A percentile compares a stretch with the other conserved stretches of the same genome.
phyloP scores from a whole-genome alignment of 1,140 invertebrate genomes.

The Leguminivora glycinivorella region DNA sequence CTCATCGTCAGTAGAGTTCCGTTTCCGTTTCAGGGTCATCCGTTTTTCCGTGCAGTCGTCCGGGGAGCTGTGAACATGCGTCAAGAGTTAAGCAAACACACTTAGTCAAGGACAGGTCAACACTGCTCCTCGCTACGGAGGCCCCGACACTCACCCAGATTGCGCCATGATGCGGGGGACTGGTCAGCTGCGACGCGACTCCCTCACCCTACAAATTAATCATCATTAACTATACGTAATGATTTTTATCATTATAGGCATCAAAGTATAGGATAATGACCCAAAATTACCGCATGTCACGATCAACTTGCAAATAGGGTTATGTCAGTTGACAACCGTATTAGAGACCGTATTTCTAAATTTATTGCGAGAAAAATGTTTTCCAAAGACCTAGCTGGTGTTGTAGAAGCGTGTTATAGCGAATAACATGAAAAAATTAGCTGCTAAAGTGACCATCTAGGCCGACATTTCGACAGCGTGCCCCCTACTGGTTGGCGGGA shows the following conservation, averaged over 20 bases:
- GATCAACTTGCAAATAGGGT: slow-evolving; percentile 74
- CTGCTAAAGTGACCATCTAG: slow-evolving; percentile 42
- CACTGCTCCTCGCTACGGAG: slow-evolving; percentile 33
- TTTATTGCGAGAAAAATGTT: slow-evolving; percentile 38
- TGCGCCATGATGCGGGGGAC: slow-evolving; percentile 62
- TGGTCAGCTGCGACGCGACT: slow-evolving; percentile 46
- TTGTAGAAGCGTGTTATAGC: slow-evolving; percentile 33
- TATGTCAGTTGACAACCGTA: slow-evolving; percentile 75
- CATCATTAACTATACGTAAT: slow-evolving; percentile 39
- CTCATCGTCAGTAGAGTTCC: slow-evolving; percentile 73
- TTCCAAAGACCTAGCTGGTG: slow-evolving; percentile 38
- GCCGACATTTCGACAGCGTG: slow-evolving; percentile 58
- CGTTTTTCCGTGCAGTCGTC: slow-evolving; percentile 63
- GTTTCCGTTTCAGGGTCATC: slow-evolving; percentile 66
- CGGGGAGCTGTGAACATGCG: slow-evolving; percentile 56
- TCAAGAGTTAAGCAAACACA: slow-evolving; percentile 50
- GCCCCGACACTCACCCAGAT: slow-evolving; percentile 65
- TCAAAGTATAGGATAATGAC: slow-evolving; percentile 45
- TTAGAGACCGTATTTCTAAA: slow-evolving; percentile 52
- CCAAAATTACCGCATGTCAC: slow-evolving; percentile 77
- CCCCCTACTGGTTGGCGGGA: slow-evolving; percentile 75
- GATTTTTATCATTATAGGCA: slow-evolving; percentile 30
- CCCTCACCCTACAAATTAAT: slow-evolving; percentile 56
- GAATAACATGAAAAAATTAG: slow-evolving; percentile 40
- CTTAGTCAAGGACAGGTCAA: slow-evolving; percentile 48